Evolutionary conservation across 2,888 invertebrate genomes (phyloP), one percentile per base, ranked within the genome.

Genomic region (Diaprepes abbreviatus): DNA sequence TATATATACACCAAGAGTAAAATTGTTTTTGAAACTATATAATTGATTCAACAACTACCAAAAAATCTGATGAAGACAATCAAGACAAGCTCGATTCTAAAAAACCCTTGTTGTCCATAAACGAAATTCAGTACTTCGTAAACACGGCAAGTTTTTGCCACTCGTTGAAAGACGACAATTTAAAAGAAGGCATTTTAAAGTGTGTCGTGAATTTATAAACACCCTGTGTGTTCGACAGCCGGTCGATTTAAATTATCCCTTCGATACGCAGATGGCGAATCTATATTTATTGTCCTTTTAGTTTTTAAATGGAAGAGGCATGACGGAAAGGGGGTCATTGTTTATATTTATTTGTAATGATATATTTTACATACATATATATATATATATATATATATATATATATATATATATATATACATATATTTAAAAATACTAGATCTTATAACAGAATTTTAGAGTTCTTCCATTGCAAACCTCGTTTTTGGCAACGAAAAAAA

Each of bases 141-240:
- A 48, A 48, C 14, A 48, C 31, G 28, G 28, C 48, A 50, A 50
- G 14, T 50, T 50, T 50, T 50, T 50, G 14, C 28, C 48, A 28
- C 48, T 50, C 16, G 28, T 21, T 40, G 14, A 28, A 50, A 28
- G 48, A 31, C 48, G 28, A 16, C 28, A 54, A 63, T 38, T 63
- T 63, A 33, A 66, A 66, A 45, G 40, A 43, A 66, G 77, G 76
- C 76, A 77, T 78, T 77, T 77, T 75, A 76, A 78, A 79, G 77
- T 79, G 82, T 79, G 79, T 78, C 69, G 77, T 77, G 80, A 82
- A 81, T 81, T 80, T 80, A 79, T 79, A 81, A 78, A 77, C 76
- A 76, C 74, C 68, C 74, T 71, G 73, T 74, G 73, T 68, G 74
- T 73, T 67, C 45, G 50, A 55, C 63, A 69, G 63, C 63, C 71